Evolutionary conservation across 2,888 invertebrate species (phyloP), one percentile per base, ranked within the genome.

Genomic region (Synanthedon myopaeformis): DNA sequence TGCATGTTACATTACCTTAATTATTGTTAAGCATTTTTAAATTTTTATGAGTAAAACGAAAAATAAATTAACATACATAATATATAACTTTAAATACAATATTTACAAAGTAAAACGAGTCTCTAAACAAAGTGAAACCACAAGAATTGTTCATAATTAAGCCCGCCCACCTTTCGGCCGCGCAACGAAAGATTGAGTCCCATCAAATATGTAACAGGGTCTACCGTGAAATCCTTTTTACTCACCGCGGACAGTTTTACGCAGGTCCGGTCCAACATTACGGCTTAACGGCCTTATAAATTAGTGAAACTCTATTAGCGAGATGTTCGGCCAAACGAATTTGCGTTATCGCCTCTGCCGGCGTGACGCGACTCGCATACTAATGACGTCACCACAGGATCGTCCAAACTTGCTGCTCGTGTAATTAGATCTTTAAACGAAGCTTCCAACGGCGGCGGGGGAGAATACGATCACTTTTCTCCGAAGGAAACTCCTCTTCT

Each of bases 231-330:
- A 84, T 81, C 83, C 82, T 82, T 84, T 83, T 82, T 79, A 79
- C 72, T 74, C 70, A 68, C 70, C 72, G 73, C 76, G 82, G 79
- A 82, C 81, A 80, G 79, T 81, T 82, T 78, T 77, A 78, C 74
- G 75, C 67, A 70, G 70, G 74, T 69, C 70, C 74, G 72, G 71
- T 64, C 63, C 70, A 65, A 35, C 35, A 35, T 59, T 70, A 69
- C 57, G 76, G 79, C 82, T 80, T 83, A 80, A 82, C 79, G 75
- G 77, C 72, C 85, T 85, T 85, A 84, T 85, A 87, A 87, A 87
- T 87, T 85, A 87, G 84, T 81, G 82, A 84, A 87, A 86, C 86
- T 86, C 86, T 87, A 87, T 86, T 87, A 87, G 81, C 83, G 79
- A 77, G 84, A 86, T 84, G 84, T 82, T 85, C 81, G 79, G 72